These are phyloP conservation scores for Palythoa caribaeorum DNA, from an alignment of 92 coral and sea anemone genomes.

Conservation along the genomic window DNA sequence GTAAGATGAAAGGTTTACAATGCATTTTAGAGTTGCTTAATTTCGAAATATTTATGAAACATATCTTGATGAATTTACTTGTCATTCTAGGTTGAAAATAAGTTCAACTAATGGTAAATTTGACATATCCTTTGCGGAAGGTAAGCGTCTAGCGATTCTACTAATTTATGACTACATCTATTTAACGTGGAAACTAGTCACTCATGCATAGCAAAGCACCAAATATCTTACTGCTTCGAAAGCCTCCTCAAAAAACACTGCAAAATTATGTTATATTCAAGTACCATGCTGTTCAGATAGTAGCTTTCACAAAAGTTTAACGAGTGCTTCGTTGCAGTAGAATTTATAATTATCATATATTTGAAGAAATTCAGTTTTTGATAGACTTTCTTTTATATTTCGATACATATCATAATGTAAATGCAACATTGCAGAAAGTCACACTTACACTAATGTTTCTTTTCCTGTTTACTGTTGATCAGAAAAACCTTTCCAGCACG, in stretches of 20 bases:
- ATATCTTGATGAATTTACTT: neutral
- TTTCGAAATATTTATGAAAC: neutral
- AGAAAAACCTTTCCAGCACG: constrained; percentile 45
- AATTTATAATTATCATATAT: neutral
- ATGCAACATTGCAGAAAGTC: neutral
- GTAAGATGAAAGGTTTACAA: neutral
- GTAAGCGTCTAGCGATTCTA: constrained; percentile 1
- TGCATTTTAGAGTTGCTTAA: neutral
- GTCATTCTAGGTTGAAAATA: constrained; percentile 41
- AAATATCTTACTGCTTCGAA: no score
- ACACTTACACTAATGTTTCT: neutral
- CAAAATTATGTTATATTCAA: no score
- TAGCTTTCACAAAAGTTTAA: no score
- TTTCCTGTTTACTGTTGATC: neutral
- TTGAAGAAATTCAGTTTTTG: neutral
- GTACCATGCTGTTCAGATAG: no score
- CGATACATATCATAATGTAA: neutral
- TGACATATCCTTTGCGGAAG: constrained; percentile 38
- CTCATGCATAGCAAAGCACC: no score
- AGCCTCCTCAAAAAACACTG: no score
- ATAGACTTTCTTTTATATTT: neutral
- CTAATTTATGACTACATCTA: no score
- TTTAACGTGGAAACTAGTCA: no score
- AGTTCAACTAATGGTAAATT: constrained; percentile 37
- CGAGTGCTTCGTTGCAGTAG: no score